Evolutionary conservation across 2,797 vertebrate genomes (phyloP).

Genomic region (Rhodeus uyekii): DNA sequence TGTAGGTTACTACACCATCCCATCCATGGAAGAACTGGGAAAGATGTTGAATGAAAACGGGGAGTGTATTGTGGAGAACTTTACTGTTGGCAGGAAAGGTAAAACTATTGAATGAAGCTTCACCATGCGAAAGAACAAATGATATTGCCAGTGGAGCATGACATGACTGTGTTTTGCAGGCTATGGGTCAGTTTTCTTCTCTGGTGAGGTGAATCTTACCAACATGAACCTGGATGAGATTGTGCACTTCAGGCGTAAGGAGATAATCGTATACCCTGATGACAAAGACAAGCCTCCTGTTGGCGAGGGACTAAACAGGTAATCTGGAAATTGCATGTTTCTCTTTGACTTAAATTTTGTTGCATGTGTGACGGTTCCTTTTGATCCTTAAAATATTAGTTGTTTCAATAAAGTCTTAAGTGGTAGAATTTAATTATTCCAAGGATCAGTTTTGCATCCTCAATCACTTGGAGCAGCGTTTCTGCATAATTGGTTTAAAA

Average conservation of each 20-base stretch:
- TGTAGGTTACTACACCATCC: slow-evolving; percentile 94
- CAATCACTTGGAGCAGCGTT: background rate
- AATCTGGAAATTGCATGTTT: too few relatives aligned
- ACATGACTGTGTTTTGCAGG: slow-evolving; percentile 69
- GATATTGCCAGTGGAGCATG: background rate
- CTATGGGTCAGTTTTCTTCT: slow-evolving; percentile 93
- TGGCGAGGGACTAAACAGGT: slow-evolving; percentile 94
- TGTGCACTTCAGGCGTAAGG: slow-evolving; percentile 92
- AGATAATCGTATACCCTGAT: slow-evolving; percentile 93
- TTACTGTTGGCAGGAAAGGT: slow-evolving; percentile 94
- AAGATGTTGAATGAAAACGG: slow-evolving; percentile 82
- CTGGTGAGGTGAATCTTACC: slow-evolving; percentile 86
- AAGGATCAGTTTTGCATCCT: background rate
- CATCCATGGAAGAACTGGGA: slow-evolving; percentile 90
- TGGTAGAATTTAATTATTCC: too few relatives aligned
- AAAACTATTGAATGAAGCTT: slow-evolving; percentile 16
- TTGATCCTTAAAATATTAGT: too few relatives aligned
- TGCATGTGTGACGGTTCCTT: background rate
- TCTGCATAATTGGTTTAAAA: background rate
- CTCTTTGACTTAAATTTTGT: too few relatives aligned
- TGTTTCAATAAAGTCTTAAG: background rate
- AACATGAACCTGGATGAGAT: slow-evolving; percentile 92
- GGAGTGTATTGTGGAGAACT: slow-evolving; percentile 88
- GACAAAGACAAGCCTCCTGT: slow-evolving; percentile 86
- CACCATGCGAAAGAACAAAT: background rate